Conservation (phyloP, 2,888 invertebrate genomes). For the Phytoseiulus persimilis region DNA sequence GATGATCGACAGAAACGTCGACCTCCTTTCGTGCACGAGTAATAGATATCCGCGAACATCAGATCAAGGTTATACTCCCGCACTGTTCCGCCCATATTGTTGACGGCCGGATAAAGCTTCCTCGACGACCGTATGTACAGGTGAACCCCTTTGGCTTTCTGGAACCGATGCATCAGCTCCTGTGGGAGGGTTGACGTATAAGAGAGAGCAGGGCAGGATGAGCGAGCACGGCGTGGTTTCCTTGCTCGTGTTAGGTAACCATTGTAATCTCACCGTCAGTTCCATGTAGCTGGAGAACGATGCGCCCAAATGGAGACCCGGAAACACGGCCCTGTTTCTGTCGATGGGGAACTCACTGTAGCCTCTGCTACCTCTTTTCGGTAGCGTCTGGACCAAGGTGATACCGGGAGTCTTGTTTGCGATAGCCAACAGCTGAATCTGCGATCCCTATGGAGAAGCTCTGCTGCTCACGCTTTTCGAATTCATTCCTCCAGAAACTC, state of each 20-base stretch:
- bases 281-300: constrained; percentile 30
- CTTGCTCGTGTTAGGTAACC: too few relatives aligned
- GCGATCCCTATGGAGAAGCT: not conserved
- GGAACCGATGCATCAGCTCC: constrained; percentile 10
- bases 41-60: constrained; percentile 22
- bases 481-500: too few relatives aligned
- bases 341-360: constrained; percentile 18
- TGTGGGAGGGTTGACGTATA: not conserved
- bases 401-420: not conserved
- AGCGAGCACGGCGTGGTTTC: not conserved
- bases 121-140: constrained; percentile 27
- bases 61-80: constrained; percentile 23
- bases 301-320: constrained; percentile 21
- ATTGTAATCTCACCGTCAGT: not conserved
- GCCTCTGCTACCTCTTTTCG: not conserved
- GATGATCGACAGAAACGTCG: constrained; percentile 12
- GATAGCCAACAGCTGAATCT: not conserved
- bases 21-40: constrained; percentile 25
- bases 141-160: constrained; percentile 29
- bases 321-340: not conserved
- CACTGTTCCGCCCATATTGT: not conserved
- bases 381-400: not conserved
- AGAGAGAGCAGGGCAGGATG: not conserved
- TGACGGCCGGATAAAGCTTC: constrained; percentile 21
- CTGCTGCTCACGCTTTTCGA: not conserved